Conservation (phyloP, 2,888 invertebrate species). For the Heliconius erato region DNA sequence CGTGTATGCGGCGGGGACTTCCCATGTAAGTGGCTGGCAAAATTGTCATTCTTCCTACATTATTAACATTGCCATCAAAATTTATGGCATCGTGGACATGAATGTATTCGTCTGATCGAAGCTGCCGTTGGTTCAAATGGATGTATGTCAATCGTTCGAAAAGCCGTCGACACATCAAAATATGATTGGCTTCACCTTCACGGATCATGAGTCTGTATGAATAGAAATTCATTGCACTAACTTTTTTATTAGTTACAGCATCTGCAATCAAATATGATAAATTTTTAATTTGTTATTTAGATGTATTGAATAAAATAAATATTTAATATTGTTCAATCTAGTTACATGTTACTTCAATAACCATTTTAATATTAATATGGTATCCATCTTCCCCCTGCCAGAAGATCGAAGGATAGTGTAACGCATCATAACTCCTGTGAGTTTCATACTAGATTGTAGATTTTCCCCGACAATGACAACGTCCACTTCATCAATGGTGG, state of each 20-base stretch:
- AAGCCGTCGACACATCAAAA: constrained; percentile 44
- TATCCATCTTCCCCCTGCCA: no score
- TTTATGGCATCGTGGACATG: no score
- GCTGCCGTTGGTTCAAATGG: no score
- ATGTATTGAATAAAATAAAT: constrained; percentile 30
- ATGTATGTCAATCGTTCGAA: constrained; percentile 10
- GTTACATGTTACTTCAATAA: constrained; percentile 36
- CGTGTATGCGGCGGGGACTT: constrained; percentile 26
- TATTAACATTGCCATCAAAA: no score
- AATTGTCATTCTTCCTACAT: no score
- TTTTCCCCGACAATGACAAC: no score
- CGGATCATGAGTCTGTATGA: constrained; percentile 40
- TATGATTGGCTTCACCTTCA: constrained; percentile 41
- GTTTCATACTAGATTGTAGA: no score
- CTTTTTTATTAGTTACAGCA: constrained; percentile 46
- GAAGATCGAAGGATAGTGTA: neutral
- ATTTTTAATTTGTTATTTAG: no score
- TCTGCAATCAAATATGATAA: constrained; percentile 37
- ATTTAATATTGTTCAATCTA: constrained; percentile 30
- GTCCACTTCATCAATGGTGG: no score
- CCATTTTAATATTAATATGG: constrained; percentile 13
- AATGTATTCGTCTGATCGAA: no score
- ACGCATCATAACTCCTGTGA: no score
- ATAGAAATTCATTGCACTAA: constrained; percentile 50
- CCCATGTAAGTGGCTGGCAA: no score